These are phyloP conservation scores for Zalophus californianus DNA, from an alignment of 2,797 vertebrate species.

Conservation along the genomic window DNA sequence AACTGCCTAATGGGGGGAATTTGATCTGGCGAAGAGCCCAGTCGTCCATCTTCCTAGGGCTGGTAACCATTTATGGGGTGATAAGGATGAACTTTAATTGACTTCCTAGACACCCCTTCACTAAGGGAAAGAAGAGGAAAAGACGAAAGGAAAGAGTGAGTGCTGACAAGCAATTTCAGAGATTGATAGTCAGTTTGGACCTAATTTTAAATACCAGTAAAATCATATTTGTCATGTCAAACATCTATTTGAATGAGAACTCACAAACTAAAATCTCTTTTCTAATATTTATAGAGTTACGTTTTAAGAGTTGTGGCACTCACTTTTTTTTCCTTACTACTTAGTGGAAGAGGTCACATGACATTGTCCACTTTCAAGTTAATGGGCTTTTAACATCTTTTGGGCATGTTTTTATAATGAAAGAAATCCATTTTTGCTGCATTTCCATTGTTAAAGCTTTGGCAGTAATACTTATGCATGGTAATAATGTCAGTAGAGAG, in stretches of 20 bases:
- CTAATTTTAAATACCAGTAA: constrained; percentile 66
- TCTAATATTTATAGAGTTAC: constrained; percentile 65
- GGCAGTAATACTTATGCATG: constrained; percentile 8
- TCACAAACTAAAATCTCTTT: not conserved
- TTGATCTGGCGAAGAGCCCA: constrained; percentile 65
- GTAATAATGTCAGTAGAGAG: constrained; percentile 62
- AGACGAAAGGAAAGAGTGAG: not conserved
- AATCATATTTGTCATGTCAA: constrained; percentile 25
- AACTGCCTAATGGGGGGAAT: constrained; percentile 49
- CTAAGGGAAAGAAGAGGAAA: constrained; percentile 5
- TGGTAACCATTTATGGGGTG: constrained; percentile 45
- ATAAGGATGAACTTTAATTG: constrained; percentile 60
- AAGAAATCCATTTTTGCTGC: constrained; percentile 56
- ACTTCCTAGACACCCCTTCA: constrained; percentile 63
- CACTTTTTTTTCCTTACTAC: not conserved
- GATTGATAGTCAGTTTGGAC: constrained; percentile 16
- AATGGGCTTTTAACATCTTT: constrained; percentile 72
- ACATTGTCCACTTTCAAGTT: constrained; percentile 44
- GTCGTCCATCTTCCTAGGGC: constrained; percentile 68
- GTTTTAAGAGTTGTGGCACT: not conserved
- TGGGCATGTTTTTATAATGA: constrained; percentile 38
- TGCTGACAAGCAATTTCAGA: constrained; percentile 31
- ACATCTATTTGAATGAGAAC: constrained; percentile 54
- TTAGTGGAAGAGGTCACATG: constrained; percentile 14
- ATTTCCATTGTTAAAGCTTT: constrained; percentile 59